A percentile compares a stretch with the other conserved stretches of the same genome.
phyloP scores from a whole-genome alignment of 1,140 invertebrate species.

The Temnothorax curvispinosus region DNA sequence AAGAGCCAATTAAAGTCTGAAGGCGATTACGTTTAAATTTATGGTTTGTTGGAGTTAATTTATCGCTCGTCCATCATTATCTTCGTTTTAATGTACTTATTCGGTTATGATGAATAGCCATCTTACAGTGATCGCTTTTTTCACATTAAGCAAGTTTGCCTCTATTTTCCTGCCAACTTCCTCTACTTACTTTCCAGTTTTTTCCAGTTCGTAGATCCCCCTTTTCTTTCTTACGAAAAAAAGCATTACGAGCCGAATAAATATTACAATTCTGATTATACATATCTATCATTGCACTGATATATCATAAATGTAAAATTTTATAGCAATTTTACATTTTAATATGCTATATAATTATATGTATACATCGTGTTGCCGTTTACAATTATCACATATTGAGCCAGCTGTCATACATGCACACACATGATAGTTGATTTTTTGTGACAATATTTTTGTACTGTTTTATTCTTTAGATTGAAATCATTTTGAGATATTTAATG shows the following conservation, averaged over 20 bases:
- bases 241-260: background rate
- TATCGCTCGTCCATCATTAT: conserved; percentile 49
- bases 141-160: background rate
- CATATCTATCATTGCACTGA: background rate
- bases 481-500: background rate
- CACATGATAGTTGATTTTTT: background rate
- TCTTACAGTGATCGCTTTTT: conserved; percentile 5
- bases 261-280: conserved; percentile 9
- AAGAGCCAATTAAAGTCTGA: conserved; percentile 68
- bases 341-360: too few relatives aligned
- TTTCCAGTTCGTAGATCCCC: background rate
- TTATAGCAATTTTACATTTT: background rate
- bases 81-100: conserved; percentile 45
- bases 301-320: background rate
- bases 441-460: background rate
- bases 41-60: conserved; percentile 63
- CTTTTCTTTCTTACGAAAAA: background rate
- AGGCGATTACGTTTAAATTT: conserved; percentile 59
- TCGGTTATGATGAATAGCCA: background rate
- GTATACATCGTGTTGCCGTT: too few relatives aligned
- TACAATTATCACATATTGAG: background rate
- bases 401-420: background rate
- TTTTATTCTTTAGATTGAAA: background rate
- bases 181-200: conserved; percentile 2
- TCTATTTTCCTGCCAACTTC: background rate